These are phyloP conservation scores for Athripsodes cinereus DNA, from an alignment of 2,888 invertebrate species.

Conservation along the genomic window DNA sequence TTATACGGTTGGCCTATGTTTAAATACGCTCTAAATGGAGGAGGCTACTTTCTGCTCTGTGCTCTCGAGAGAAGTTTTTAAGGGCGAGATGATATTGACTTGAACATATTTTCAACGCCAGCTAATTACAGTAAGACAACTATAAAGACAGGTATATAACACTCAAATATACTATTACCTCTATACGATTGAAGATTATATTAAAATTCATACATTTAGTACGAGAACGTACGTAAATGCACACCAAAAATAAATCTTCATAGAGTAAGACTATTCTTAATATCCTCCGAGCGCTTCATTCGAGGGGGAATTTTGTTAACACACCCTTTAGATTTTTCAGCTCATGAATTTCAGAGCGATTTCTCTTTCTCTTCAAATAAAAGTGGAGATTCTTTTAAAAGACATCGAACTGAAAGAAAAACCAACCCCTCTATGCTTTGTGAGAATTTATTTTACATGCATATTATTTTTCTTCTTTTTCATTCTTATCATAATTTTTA, in stretches of 20 bases:
- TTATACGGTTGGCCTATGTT: too few relatives aligned
- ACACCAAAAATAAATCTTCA: neutral
- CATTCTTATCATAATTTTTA: neutral
- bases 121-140: too few relatives aligned
- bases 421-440: neutral
- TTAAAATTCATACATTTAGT: too few relatives aligned
- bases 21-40: too few relatives aligned
- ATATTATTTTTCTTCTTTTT: neutral
- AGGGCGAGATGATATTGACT: too few relatives aligned
- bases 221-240: too few relatives aligned
- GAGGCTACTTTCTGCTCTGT: too few relatives aligned
- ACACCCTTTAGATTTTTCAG: constrained; percentile 27
- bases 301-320: constrained; percentile 19
- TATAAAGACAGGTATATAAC: too few relatives aligned
- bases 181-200: too few relatives aligned
- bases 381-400: constrained; percentile 15
- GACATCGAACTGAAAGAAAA: neutral
- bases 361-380: constrained; percentile 17
- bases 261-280: neutral
- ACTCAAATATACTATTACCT: too few relatives aligned
- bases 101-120: too few relatives aligned
- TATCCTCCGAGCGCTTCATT: neutral
- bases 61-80: too few relatives aligned
- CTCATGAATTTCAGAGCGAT: constrained; percentile 27
- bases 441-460: neutral